Conservation (phyloP, 2,888 invertebrate species). For the Latrodectus hesperus region DNA sequence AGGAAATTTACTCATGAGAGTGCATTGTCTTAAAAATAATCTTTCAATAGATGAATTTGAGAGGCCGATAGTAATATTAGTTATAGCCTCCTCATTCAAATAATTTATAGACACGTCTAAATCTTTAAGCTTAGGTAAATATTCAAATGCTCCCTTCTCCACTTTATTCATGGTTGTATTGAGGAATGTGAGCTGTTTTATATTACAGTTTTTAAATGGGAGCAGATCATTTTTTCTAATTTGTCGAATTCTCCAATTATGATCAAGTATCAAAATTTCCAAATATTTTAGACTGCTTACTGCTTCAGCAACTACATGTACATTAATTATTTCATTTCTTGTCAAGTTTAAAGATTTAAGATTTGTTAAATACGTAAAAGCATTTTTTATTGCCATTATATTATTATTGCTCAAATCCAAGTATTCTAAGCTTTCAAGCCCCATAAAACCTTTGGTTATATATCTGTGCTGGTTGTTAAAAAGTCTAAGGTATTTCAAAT, state of each 20-base stretch:
- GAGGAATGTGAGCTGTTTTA: conserved; percentile 2
- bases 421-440: conserved; percentile 28
- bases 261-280: conserved; percentile 4
- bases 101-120: conserved; percentile 30
- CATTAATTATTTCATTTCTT: conserved; percentile 7
- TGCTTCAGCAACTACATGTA: conserved; percentile 4
- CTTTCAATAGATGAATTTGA: neutral
- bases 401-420: conserved; percentile 37
- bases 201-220: conserved; percentile 1
- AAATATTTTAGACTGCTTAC: conserved; percentile 21
- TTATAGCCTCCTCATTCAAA: conserved; percentile 18
- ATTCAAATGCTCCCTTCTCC: conserved; percentile 20
- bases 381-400: conserved; percentile 14
- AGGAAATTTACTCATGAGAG: conserved; percentile 24
- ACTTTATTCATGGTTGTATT: conserved; percentile 12
- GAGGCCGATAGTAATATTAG: conserved; percentile 25
- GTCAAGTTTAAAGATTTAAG: conserved; percentile 25
- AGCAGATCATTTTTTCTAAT: neutral
- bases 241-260: conserved; percentile 1
- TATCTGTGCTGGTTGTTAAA: conserved; percentile 25
- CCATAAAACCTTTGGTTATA: conserved; percentile 34
- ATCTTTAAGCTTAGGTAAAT: conserved; percentile 7
- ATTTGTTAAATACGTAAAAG: conserved; percentile 18
- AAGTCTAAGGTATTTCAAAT: conserved; percentile 1
- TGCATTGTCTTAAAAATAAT: neutral